Base-by-base conservation (phyloP, 2,888 invertebrate genomes). In the Alentia gelatinosa region DNA sequence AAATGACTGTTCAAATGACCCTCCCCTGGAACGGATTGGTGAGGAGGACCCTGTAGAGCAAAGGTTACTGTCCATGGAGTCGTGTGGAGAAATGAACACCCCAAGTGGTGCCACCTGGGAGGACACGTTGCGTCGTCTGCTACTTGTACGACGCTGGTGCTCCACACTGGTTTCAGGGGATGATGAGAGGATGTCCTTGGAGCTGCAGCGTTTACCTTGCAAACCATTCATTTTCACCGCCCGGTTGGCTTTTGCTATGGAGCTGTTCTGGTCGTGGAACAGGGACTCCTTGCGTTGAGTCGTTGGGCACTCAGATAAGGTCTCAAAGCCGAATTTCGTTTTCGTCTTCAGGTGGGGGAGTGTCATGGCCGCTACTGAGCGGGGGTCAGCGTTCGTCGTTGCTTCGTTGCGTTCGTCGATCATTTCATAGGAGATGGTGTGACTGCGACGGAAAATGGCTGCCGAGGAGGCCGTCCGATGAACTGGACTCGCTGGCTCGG, bases 221-320 rank as follows among this genome's bases (percentile, higher is more conserved):
- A 68, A 30, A 30, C 26, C 68, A 3, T 26, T 19, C 5, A 68
- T 12, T 19, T 26, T 30, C 26, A 30, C 37, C 26, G 12, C 26
- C 9, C 83, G n/a, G 40, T 39, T 83, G 1, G 23, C 30, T 5
- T 15, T 9, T 15, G 4, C 1, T 75, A 3, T 3, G 1, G 4
- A 37, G 26, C 3, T 26, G 30, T 74, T 33, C 0, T 23, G 39
- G 37, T 75, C 40, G 91, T 94, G 94, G 91, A 94, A 94, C 37
- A 95, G 92, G 0, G 94, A 95, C 84, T 95, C 95, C 90, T 94
- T 94, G 26, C 95, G 90, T 37, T 94, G 89, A 4, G 94, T 94
- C 90, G 94, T 94, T 0, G 95, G 94, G 89, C 91, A 93, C 90
- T 95, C 94, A 23, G 93, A 91, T 26, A 94, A 89, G 0, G 95